A percentile compares a stretch with the other conserved stretches of the same genome.
These are phyloP conservation scores for Collichthys lucidus DNA, from an alignment of 2,113 vertebrate genomes.

Conservation along the genomic window DNA sequence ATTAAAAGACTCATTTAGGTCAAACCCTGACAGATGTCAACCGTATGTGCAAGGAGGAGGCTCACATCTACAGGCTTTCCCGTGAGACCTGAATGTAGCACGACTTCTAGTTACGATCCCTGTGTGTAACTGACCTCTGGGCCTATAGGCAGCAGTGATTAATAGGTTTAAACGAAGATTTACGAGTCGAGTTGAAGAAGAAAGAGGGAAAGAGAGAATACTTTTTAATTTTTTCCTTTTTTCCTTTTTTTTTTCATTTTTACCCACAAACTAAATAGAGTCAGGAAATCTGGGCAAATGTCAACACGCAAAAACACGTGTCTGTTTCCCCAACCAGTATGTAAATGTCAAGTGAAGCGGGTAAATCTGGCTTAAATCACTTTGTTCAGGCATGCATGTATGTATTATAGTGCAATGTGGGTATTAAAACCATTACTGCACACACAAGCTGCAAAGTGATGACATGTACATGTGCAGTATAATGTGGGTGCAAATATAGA, in stretches of 20 bases:
- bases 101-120: neutral
- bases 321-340: too few species aligned
- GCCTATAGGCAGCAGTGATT: slow-evolving; percentile 46
- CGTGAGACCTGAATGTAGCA: slow-evolving; percentile 35
- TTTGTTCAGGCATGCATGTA: neutral
- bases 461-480: neutral
- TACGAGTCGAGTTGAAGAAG: neutral
- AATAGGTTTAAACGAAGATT: slow-evolving; percentile 47
- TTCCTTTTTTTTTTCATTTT: slow-evolving; percentile 28
- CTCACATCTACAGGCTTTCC: slow-evolving; percentile 12
- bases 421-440: neutral
- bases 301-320: neutral
- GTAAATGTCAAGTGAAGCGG: neutral
- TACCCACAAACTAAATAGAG: slow-evolving; percentile 7
- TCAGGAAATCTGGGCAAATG: neutral
- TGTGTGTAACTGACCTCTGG: slow-evolving; percentile 29
- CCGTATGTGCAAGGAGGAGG: neutral
- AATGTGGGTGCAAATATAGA: neutral
- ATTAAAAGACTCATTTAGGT: neutral
- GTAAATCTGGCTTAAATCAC: slow-evolving; percentile 5
- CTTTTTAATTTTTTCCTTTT: neutral
- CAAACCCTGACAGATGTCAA: neutral
- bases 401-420: neutral
- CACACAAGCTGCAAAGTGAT: neutral
- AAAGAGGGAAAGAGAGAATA: neutral